Evolutionary conservation across 1,140 invertebrate genomes (phyloP).

Genomic region (Drosophila subpulchrella): DNA sequence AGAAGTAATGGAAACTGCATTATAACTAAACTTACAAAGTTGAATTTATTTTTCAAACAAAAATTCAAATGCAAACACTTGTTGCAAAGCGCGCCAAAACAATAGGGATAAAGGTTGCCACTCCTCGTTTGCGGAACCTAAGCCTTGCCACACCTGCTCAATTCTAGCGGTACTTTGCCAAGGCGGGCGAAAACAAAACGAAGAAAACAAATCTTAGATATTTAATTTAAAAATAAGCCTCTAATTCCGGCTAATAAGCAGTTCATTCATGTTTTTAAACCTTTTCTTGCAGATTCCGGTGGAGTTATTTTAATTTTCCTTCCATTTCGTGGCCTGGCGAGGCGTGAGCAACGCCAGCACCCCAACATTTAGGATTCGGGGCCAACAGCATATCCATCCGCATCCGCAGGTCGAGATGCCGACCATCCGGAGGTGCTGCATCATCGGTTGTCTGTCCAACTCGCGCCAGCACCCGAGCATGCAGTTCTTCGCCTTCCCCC

Average conservation of each 20-base stretch:
- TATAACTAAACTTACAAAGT: too few species aligned
- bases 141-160: neutral
- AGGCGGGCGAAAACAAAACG: too few species aligned
- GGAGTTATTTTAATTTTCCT: conserved; percentile 37
- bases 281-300: conserved; percentile 43
- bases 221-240: neutral
- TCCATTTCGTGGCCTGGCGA: conserved; percentile 57
- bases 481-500: conserved; percentile 81
- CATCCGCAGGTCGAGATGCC: conserved; percentile 68
- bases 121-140: neutral
- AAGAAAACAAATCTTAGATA: neutral
- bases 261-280: neutral
- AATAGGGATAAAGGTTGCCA: conserved; percentile 3
- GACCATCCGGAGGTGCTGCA: conserved; percentile 79
- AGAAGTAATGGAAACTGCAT: too few species aligned
- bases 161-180: neutral
- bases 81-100: neutral
- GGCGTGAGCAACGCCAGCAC: conserved; percentile 66
- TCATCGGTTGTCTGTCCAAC: conserved; percentile 78
- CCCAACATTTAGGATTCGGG: conserved; percentile 59
- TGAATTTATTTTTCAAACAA: neutral
- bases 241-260: neutral
- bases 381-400: conserved; percentile 48
- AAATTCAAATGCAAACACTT: conserved; percentile 5
- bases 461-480: conserved; percentile 76